Percentiles rank a stretch among this genome's conserved stretches.
These are phyloP conservation scores for Ooceraea biroi DNA, from an alignment of 1,140 invertebrate species.

Conservation along the genomic window DNA sequence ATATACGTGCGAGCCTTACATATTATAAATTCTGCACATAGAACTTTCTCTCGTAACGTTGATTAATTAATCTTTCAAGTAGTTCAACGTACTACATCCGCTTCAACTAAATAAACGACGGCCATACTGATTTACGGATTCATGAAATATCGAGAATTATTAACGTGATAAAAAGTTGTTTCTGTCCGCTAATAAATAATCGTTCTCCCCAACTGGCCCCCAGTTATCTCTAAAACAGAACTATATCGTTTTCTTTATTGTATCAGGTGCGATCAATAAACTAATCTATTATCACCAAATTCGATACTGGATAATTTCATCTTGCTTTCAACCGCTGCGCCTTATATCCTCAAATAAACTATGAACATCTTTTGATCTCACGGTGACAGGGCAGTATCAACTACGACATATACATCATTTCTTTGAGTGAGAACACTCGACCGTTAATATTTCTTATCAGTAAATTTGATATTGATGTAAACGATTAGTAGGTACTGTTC, in stretches of 20 bases:
- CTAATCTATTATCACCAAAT: constrained; percentile 4
- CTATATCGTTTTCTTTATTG: neutral
- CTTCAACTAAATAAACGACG: neutral
- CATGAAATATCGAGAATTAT: neutral
- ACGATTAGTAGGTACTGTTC: neutral
- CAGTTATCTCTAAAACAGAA: constrained; percentile 21
- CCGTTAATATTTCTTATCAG: constrained; percentile 21
- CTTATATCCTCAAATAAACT: constrained; percentile 46
- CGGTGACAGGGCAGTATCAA: constrained; percentile 48
- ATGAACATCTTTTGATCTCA: constrained; percentile 47
- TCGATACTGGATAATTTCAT: neutral
- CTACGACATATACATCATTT: constrained; percentile 31
- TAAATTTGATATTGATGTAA: constrained; percentile 23
- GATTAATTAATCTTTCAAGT: constrained; percentile 42
- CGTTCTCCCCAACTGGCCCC: neutral
- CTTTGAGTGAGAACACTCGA: neutral
- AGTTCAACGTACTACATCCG: neutral
- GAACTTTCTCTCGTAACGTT: neutral
- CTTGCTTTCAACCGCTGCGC: neutral
- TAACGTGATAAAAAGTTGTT: constrained; percentile 5
- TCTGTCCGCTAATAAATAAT: too few relatives aligned
- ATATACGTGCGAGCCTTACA: neutral
- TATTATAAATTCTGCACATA: constrained; percentile 11
- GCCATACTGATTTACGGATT: neutral
- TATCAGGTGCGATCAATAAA: constrained; percentile 17